Conservation (phyloP, 2,888 invertebrate genomes). For the Chirona hameri region DNA sequence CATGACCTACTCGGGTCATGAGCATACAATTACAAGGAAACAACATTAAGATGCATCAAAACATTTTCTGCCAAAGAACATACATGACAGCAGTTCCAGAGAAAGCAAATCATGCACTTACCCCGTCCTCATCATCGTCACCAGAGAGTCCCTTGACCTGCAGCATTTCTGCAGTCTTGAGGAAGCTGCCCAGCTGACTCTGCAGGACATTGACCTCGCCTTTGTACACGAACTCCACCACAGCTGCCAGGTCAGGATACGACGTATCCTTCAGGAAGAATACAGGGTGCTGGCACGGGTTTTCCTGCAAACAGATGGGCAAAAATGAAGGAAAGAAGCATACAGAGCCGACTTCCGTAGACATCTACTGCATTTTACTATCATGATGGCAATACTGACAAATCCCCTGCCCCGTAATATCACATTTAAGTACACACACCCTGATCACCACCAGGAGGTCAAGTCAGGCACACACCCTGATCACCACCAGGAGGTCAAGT, state of each 20-base stretch:
- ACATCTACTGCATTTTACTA: too few species aligned
- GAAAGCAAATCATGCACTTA: neutral
- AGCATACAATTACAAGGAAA: too few species aligned
- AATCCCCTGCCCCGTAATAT: too few species aligned
- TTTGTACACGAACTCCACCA: conserved; percentile 5
- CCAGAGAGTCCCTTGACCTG: conserved; percentile 26
- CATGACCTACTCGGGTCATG: too few species aligned
- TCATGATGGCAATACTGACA: neutral
- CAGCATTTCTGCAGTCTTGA: conserved; percentile 22
- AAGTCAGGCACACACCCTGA: too few species aligned
- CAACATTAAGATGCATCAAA: too few species aligned
- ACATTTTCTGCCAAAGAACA: too few species aligned
- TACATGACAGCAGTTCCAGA: too few species aligned
- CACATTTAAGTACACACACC: neutral
- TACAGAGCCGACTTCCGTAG: too few species aligned
- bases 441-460: too few species aligned
- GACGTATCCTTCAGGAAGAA: conserved; percentile 22
- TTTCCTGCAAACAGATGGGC: neutral
- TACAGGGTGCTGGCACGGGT: conserved; percentile 10
- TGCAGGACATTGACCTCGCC: neutral
- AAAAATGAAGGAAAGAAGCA: too few species aligned
- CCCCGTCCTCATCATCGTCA: neutral
- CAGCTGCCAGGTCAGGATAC: neutral
- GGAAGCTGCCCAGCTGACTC: conserved; percentile 1
- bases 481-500: too few species aligned